These are phyloP conservation scores for Microchrysa polita DNA, from an alignment of 2,888 invertebrate genomes.

Conservation along the genomic window DNA sequence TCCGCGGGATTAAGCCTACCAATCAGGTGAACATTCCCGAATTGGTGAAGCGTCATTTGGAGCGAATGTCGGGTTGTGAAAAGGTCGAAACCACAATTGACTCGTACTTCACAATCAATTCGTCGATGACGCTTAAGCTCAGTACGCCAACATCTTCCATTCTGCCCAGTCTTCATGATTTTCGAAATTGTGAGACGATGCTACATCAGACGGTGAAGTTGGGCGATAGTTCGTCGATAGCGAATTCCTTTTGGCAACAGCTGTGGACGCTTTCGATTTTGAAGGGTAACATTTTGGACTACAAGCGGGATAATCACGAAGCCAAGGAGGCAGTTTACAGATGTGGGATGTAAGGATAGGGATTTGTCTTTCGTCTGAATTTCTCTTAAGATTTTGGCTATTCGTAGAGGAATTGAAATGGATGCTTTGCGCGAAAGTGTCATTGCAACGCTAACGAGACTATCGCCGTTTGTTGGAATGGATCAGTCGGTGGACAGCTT, in stretches of 20 bases:
- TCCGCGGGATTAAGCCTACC: constrained; percentile 55
- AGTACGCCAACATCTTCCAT: constrained; percentile 55
- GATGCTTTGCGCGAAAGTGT: constrained; percentile 58
- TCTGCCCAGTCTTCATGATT: constrained; percentile 56
- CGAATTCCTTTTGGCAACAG: constrained; percentile 60
- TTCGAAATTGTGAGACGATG: constrained; percentile 57
- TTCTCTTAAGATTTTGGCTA: background rate
- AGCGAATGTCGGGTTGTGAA: constrained; percentile 45
- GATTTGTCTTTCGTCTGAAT: background rate
- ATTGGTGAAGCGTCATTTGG: constrained; percentile 56
- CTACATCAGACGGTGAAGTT: constrained; percentile 58
- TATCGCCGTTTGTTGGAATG: constrained; percentile 55
- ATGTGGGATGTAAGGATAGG: constrained; percentile 56
- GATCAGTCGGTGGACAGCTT: constrained; percentile 52
- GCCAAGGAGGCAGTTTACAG: constrained; percentile 57
- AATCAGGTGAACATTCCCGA: constrained; percentile 54
- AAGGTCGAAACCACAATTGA: constrained; percentile 53
- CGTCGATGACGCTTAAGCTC: constrained; percentile 57
- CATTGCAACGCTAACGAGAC: constrained; percentile 58
- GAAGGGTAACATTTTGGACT: constrained; percentile 60
- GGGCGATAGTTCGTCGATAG: constrained; percentile 54
- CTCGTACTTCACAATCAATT: constrained; percentile 58
- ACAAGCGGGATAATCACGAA: constrained; percentile 53
- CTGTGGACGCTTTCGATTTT: constrained; percentile 58
- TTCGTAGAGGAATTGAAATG: constrained; percentile 57